Evolutionary conservation across 2,797 vertebrate genomes (phyloP).

Genomic region (Aselliscus stoliczkanus): DNA sequence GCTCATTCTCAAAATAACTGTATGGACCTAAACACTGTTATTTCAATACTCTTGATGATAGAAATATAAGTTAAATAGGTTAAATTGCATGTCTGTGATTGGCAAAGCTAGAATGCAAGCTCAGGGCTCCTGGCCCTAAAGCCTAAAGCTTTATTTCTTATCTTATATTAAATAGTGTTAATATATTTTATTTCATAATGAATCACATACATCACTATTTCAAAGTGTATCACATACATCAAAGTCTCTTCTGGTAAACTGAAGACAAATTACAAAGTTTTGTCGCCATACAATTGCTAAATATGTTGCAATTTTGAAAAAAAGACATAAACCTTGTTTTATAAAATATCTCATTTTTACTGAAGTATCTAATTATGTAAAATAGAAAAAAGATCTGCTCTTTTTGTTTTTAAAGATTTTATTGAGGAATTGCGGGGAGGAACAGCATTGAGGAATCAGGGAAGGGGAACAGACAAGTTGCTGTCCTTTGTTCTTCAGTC

Average conservation of each 20-base stretch:
- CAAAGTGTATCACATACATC: background rate
- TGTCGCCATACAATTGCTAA: background rate
- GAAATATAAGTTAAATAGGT: background rate
- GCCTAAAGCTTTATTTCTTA: background rate
- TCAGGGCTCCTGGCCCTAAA: background rate
- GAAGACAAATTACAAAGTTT: background rate
- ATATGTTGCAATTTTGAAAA: background rate
- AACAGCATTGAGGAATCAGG: too few species aligned
- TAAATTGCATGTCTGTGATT: background rate
- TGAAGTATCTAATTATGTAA: background rate
- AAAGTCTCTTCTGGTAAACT: background rate
- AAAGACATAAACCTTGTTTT: background rate
- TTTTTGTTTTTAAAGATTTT: too few species aligned
- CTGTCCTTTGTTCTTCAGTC: too few species aligned
- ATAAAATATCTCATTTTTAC: background rate
- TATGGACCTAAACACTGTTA: background rate
- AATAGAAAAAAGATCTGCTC: background rate
- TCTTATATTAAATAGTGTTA: background rate
- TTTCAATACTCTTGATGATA: background rate
- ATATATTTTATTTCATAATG: background rate
- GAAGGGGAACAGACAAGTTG: too few species aligned
- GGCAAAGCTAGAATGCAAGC: background rate
- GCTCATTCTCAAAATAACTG: background rate
- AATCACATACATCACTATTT: too few species aligned
- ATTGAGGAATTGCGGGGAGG: too few species aligned